These are phyloP conservation scores for Metacarcinus magister DNA, from an alignment of 2,888 invertebrate genomes.

Conservation along the genomic window DNA sequence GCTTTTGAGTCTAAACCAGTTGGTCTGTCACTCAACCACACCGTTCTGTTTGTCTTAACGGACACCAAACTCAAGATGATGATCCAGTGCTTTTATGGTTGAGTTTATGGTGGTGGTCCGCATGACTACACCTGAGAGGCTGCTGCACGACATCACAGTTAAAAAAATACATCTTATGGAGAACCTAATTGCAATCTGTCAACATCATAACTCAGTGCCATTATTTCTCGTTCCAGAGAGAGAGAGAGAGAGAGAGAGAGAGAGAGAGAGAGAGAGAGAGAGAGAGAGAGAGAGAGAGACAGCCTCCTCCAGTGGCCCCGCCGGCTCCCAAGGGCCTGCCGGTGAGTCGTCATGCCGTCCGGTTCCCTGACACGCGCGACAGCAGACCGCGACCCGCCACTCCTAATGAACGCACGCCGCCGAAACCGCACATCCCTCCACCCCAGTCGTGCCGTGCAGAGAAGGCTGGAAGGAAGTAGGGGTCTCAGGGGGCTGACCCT, in stretches of 20 bases:
- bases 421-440: background rate
- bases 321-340: background rate
- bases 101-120: background rate
- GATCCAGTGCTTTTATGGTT: background rate
- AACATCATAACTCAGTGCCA: background rate
- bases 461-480: background rate
- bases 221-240: background rate
- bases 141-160: background rate
- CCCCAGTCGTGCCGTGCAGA: background rate
- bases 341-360: background rate
- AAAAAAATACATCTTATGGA: too few relatives aligned
- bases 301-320: background rate
- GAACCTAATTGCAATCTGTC: background rate
- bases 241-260: slow-evolving; percentile 49
- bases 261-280: slow-evolving; percentile 10
- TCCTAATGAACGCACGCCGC: background rate
- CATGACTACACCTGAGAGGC: background rate
- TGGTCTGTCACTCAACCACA: background rate
- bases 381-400: background rate
- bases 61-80: background rate
- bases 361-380: background rate
- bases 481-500: background rate
- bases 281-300: background rate
- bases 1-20: too few relatives aligned
- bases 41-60: background rate